Conservation (phyloP, 2,888 invertebrate genomes). For the Syritta pipiens region DNA sequence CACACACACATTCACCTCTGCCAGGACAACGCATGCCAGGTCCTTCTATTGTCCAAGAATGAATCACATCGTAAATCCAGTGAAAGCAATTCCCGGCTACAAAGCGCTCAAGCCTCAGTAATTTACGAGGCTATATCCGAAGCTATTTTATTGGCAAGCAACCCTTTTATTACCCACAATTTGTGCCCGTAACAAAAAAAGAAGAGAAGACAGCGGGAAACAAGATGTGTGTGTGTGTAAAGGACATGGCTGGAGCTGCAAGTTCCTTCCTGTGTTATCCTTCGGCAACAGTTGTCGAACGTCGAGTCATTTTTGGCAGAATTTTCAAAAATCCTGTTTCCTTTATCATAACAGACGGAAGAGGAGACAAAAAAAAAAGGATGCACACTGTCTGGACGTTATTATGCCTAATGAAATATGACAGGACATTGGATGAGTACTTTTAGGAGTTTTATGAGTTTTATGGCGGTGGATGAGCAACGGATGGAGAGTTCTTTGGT, state of each 20-base stretch:
- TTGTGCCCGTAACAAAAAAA: not conserved
- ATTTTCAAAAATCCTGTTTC: too few relatives aligned
- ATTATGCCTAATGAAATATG: conserved; percentile 38
- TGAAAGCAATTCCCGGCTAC: conserved; percentile 53
- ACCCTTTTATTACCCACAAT: conserved; percentile 38
- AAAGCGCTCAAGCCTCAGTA: conserved; percentile 49
- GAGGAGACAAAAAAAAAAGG: conserved; percentile 6
- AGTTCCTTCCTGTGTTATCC: too few relatives aligned
- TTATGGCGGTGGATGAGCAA: conserved; percentile 9
- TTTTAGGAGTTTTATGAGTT: conserved; percentile 14
- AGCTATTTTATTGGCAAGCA: conserved; percentile 60
- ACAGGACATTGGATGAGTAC: conserved; percentile 18
- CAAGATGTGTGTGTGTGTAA: not conserved
- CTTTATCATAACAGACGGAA: too few relatives aligned
- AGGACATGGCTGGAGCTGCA: conserved; percentile 68
- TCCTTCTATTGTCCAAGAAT: conserved; percentile 59
- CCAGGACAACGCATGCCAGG: not conserved
- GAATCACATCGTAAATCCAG: conserved; percentile 65
- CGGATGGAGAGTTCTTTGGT: not conserved
- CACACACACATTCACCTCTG: not conserved
- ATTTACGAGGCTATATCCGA: conserved; percentile 62
- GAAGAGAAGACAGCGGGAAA: not conserved
- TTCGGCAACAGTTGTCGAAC: too few relatives aligned
- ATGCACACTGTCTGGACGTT: conserved; percentile 11
- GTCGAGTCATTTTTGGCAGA: too few relatives aligned